A percentile compares a stretch with the other conserved stretches of the same genome.
Evolutionary conservation across 2,888 invertebrate species (phyloP).

Genomic region (Trypoxylon attenuatum): DNA sequence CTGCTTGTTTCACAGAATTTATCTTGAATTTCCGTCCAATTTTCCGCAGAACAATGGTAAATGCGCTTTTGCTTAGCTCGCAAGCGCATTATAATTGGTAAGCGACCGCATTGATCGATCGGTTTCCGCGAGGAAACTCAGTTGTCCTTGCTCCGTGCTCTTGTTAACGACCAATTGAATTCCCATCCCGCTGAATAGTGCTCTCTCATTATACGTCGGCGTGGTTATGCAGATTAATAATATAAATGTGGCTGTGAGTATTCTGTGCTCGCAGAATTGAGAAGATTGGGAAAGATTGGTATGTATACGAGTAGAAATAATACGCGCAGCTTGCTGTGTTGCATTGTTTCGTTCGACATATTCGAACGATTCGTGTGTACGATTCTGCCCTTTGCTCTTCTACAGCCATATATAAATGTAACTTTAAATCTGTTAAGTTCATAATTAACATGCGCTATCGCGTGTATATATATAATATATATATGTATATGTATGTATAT

Average conservation of each 20-base stretch:
- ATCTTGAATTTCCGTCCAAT: too few relatives aligned
- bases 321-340: background rate
- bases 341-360: slow-evolving; percentile 11
- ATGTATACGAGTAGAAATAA: background rate
- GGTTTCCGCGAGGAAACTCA: too few relatives aligned
- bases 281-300: background rate
- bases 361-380: slow-evolving; percentile 15
- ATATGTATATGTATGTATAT: slow-evolving; percentile 64
- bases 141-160: too few relatives aligned
- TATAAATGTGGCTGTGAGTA: background rate
- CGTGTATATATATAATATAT: slow-evolving; percentile 63
- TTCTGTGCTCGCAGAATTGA: background rate
- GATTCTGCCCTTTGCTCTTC: slow-evolving; percentile 9
- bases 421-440: slow-evolving; percentile 41
- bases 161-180: too few relatives aligned
- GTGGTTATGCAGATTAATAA: too few relatives aligned
- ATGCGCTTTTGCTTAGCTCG: too few relatives aligned
- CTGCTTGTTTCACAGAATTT: too few relatives aligned
- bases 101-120: too few relatives aligned
- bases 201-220: background rate
- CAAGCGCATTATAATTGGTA: too few relatives aligned
- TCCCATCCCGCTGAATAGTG: too few relatives aligned
- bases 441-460: slow-evolving; percentile 62
- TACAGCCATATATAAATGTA: slow-evolving; percentile 43
- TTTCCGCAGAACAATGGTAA: too few relatives aligned